Evolutionary conservation across 2,113 vertebrate genomes (phyloP).

Genomic region (Heliornis fulica): DNA sequence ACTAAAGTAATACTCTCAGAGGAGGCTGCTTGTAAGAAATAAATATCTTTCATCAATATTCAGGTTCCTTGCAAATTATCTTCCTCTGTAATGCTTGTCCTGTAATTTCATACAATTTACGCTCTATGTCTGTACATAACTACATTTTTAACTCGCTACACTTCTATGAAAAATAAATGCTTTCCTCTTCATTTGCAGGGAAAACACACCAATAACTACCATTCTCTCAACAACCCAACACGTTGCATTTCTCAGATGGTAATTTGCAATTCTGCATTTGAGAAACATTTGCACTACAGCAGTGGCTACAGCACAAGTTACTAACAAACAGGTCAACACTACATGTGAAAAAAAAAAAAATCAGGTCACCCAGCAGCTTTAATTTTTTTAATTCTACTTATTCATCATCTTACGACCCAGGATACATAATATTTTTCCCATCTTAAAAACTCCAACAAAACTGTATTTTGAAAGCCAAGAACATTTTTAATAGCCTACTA

Average conservation of each 20-base stretch:
- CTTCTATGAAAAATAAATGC: background rate
- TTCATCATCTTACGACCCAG: background rate
- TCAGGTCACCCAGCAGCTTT: background rate
- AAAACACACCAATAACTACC: background rate
- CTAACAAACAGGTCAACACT: background rate
- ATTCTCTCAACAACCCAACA: background rate
- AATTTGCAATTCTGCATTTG: background rate
- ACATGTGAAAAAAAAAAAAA: background rate
- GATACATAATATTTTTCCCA: background rate
- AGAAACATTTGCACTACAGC: background rate
- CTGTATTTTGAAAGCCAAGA: background rate
- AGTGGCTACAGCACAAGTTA: background rate
- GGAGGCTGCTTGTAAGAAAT: background rate
- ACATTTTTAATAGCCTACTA: background rate
- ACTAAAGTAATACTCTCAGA: conserved; percentile 16
- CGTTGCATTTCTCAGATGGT: background rate
- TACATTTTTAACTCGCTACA: background rate
- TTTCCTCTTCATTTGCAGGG: background rate
- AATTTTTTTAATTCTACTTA: background rate
- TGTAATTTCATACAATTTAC: background rate
- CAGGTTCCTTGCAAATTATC: background rate
- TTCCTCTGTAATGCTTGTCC: background rate
- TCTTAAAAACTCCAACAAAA: background rate
- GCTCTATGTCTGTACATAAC: background rate
- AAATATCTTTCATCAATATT: background rate